Base-by-base conservation (phyloP, 2,888 invertebrate genomes). In the Drosophila eohydei region DNA sequence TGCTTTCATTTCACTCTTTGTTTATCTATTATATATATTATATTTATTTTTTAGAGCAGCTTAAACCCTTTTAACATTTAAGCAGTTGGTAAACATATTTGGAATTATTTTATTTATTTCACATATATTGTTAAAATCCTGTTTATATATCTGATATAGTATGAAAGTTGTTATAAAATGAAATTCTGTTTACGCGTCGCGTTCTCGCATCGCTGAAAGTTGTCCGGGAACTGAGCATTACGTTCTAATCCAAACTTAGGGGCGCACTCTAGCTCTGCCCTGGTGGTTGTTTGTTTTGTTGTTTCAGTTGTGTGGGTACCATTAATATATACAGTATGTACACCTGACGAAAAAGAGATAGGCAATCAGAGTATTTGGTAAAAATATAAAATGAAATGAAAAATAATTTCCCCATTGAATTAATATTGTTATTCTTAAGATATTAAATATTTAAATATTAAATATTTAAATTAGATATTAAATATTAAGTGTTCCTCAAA, bases 181-280 rank as follows among this genome's bases (percentile, higher is more conserved):
- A 21, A 21, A 21, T 21, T 21, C 21, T 21, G 4, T 40, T 36
- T 11, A 36, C 26, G 60, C 68, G 71, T 64, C 48, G 40, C 51
- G 78, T 79, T 81, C 84, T 83, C 71, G 71, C 88, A 71, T 73
- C 80, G 77, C 64, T 72, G 85, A 88, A 80, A 81, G 90, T 84
- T 81, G 77, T 69, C 86, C 80, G 81, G 85, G 81, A 90, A 91
- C 91, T 91, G 83, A 84, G 52, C 77, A 71, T 55, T 79, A 68
- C 70, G 64, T 83, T 88, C 77, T 83, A 88, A 76, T 71, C 89
- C 84, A 74, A 88, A 83, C 60, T 72, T 79, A 57, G 69, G 76
- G 75, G 65, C 74, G 74, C 58, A 59, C 69, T 78, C 55, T 50
- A 40, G 52, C 62, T 57, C 69, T 38, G 62, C 40, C 48, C 54